Base-by-base conservation (phyloP, 1,140 invertebrate species). In the Aphelinus atriplicis region DNA sequence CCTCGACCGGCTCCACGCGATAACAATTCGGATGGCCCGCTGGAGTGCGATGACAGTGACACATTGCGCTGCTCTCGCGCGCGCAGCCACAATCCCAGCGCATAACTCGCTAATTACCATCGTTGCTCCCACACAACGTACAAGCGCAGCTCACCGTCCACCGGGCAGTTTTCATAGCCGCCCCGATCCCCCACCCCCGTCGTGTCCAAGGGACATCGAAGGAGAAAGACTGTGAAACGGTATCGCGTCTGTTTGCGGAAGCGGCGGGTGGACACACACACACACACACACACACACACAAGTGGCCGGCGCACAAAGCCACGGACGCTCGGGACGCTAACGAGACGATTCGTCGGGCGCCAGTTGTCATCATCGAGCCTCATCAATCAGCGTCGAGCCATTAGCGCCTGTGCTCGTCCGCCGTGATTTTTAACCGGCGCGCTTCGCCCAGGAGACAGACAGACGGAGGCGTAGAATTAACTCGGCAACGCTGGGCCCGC, bases 81-180 rank as follows among this genome's bases (percentile, higher is more conserved):
- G 76, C 78, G 75, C 78, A 79, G 78, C 77, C 79, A 77, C 75
- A 75, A 76, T 68, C 75, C 78, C 80, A 80, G 79, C 77, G 79
- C 83, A 84, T 85, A 85, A 81, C 84, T 79, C 77, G 82, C 82
- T 85, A 86, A 86, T 85, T 85, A 86, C 81, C 78, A 79, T 76
- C 80, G 78, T 76, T 79, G 80, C 80, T 26, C 26, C 79, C 42
- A 3, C 3, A 2, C 26, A 5, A 45, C 2, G 43, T 10, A 9
- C 48, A 3, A 43, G 43, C 42, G 64, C 10, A 3, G 46, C 47
- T 26, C 43, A 26, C 26, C 26, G 26, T 26, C 26, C 26, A 26
- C 26, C 26, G 26, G 26, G 26, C 26, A 26, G 26, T 26, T 26
- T 26, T 26, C 26, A 26, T 26, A 26, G 26, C 26, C 26, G 26